Evolutionary conservation across 92 coral and sea anemone genomes (phyloP), one percentile per base, ranked within the genome.

Genomic region (Phymanthus crucifer): DNA sequence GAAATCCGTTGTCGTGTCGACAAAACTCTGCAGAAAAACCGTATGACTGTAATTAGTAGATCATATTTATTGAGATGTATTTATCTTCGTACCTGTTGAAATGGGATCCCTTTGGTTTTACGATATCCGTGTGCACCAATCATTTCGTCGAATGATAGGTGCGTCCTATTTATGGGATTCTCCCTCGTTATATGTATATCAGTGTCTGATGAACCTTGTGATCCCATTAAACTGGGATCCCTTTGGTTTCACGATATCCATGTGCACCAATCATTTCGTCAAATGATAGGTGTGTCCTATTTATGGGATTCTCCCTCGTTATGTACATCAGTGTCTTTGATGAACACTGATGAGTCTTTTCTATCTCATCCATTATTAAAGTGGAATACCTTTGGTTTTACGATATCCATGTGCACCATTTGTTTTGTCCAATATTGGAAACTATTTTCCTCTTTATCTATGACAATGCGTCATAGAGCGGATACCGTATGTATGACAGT

Each of bases 11-110:
- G 32, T 23, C 32, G 24, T 26, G 32, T 23, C 27, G 24, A 3
- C 11, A 10, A 9, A 23, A 61, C 14, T 24, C 9, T 23, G 14
- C 32, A 61, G 7, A 61, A 29, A 29, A 31, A 29, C 12, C 23
- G 31, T 3, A 66, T 3, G 24, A 64, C n/a, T 23, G 14, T 24
- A 23, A 18, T 10, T 29, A 66, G 10, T 23, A 18, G 19, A 66
- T 38, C 71, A 66, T 66, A 66, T 66, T 66, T 66, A 32, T 66
- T 66, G 8, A 31, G 35, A 16, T 31, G 64, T 54, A 54, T 54
- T 54, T 54, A 54, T 54, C 31, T 21, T 24, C 27, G 24, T 1
- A 4, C 64, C 23, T 27, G 10, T 54, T 54, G 3, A 27, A 54
- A 27, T 54, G 48, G 13, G 48, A 38, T 19, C 64, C 64, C 64